Base-by-base conservation (phyloP, 2,888 invertebrate species). In the Parapristionchus giblindavisi region DNA sequence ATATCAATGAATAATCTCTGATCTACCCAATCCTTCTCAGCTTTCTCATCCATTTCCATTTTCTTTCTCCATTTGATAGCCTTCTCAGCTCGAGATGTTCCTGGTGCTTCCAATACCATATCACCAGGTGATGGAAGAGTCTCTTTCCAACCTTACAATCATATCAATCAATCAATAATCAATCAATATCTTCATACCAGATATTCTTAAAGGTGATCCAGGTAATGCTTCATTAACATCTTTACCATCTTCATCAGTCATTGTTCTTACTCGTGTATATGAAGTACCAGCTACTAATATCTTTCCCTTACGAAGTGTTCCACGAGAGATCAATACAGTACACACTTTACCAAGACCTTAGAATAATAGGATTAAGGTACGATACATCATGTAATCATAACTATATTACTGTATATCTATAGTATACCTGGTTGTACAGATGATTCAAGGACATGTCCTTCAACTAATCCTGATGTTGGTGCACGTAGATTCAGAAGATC, bases 361-460 rank as follows among this genome's bases (percentile, higher is more conserved):
- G 76, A 76, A 8, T n/a, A n/a, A n/a, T n/a, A n/a, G n/a, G n/a
- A n/a, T n/a, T n/a, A n/a, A n/a, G n/a, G n/a, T n/a, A n/a, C n/a
- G n/a, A n/a, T n/a, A n/a, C n/a, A n/a, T n/a, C n/a, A n/a, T n/a
- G n/a, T n/a, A n/a, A n/a, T n/a, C n/a, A n/a, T n/a, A n/a, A n/a
- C n/a, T n/a, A n/a, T n/a, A n/a, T n/a, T n/a, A n/a, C n/a, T n/a
- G n/a, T n/a, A n/a, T n/a, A n/a, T n/a, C n/a, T n/a, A 92, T 91
- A 94, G 94, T 87, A 92, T 91, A 51, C 91, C 90, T 1, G 90
- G 88, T 88, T 94, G 92, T 0, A 92, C 90, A 79, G 91, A 92
- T 0, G 96, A 93, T 89, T 99, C 99, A 0, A 99, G 91, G 0
- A 98, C 92, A 21, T 93, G 92, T 0, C 94, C 98, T 89, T 98